Conservation (phyloP, 2,888 invertebrate species). For the Agrochola litura region DNA sequence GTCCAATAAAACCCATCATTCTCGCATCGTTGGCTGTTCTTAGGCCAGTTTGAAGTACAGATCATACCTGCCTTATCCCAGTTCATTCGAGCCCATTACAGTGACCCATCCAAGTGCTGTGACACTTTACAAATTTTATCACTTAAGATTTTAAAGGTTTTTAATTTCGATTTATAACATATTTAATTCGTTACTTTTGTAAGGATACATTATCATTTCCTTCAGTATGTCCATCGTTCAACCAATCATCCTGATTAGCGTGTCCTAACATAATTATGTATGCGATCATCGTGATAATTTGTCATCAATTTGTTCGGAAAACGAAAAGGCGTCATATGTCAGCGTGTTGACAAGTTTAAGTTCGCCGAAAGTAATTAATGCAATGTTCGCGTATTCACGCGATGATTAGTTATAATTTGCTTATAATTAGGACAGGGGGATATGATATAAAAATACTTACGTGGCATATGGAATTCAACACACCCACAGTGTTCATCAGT, state of each 20-base stretch:
- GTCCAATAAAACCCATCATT: not conserved
- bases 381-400: not conserved
- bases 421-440: not conserved
- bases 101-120: not conserved
- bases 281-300: not conserved
- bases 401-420: too few species aligned
- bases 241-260: not conserved
- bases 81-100: not conserved
- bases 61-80: not conserved
- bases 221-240: not conserved
- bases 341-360: not conserved
- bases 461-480: constrained; percentile 77
- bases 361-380: not conserved
- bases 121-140: not conserved
- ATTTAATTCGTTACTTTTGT: not conserved
- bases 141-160: not conserved
- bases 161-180: too few species aligned
- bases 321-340: too few species aligned
- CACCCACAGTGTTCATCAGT: constrained; percentile 71
- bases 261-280: not conserved
- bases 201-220: not conserved
- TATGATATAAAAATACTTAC: constrained; percentile 66
- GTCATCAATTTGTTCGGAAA: not conserved
- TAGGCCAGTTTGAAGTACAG: not conserved
- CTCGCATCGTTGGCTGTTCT: not conserved